These are phyloP conservation scores for Adelognathus sp. DNA, from an alignment of 2,888 invertebrate species.

Conservation along the genomic window DNA sequence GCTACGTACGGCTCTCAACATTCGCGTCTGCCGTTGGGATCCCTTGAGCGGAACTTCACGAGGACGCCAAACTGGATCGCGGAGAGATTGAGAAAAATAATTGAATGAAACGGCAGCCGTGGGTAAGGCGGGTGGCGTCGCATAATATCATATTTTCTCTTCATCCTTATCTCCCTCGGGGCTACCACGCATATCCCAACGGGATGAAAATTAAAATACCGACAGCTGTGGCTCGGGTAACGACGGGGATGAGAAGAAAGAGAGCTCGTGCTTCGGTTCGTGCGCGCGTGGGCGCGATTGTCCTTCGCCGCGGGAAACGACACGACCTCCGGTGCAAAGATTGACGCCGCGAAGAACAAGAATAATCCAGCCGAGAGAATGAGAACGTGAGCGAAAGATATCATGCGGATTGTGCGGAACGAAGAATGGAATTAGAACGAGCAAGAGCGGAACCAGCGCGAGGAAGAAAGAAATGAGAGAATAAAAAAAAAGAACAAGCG, in stretches of 20 bases:
- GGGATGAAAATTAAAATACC: conserved; percentile 48
- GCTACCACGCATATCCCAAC: not conserved
- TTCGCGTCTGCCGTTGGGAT: not conserved
- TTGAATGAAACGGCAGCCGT: conserved; percentile 13
- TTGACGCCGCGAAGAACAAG: conserved; percentile 6
- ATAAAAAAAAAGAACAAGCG: conserved; percentile 6
- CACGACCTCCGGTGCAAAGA: conserved; percentile 21
- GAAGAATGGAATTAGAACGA: conserved; percentile 30
- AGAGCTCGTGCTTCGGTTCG: not conserved
- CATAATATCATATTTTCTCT: conserved; percentile 37
- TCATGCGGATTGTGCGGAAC: not conserved
- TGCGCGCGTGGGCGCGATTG: conserved; percentile 32
- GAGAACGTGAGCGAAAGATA: not conserved
- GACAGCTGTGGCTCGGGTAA: conserved; percentile 20
- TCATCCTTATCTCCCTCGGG: not conserved
- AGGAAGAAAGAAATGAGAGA: conserved; percentile 28
- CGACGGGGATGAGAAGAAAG: not conserved
- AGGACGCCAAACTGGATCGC: not conserved
- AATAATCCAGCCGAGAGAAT: not conserved
- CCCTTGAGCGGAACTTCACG: not conserved
- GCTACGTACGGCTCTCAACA: not conserved
- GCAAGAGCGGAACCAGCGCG: conserved; percentile 6
- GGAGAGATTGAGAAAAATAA: conserved; percentile 42
- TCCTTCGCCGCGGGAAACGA: conserved; percentile 35
- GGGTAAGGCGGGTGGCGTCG: not conserved